A percentile compares a stretch with the other conserved stretches of the same genome.
Conservation (phyloP, 2,888 invertebrate genomes). For the Nycteola revayana region DNA sequence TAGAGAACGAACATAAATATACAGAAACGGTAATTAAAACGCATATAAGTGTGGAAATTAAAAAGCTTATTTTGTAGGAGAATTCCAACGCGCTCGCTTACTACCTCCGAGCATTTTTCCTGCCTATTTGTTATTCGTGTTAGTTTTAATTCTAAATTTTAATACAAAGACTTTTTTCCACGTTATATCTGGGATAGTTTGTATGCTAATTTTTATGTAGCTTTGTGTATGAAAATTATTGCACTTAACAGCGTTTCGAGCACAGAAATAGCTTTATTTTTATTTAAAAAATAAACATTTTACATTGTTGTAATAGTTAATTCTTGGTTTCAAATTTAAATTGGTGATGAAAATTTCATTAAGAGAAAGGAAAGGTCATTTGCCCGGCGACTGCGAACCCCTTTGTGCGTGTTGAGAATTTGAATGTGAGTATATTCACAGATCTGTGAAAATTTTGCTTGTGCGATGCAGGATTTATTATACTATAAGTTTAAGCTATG, state of each 20-base stretch:
- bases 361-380: no score
- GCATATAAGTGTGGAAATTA: slow-evolving; percentile 27
- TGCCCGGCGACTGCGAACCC: no score
- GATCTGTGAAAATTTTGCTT: no score
- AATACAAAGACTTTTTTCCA: slow-evolving; percentile 15
- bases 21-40: slow-evolving; percentile 35
- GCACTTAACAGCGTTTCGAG: slow-evolving; percentile 6
- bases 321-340: no score
- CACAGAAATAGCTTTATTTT: slow-evolving; percentile 6
- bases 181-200: slow-evolving; percentile 15
- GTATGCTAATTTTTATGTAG: slow-evolving; percentile 23
- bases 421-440: no score
- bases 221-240: slow-evolving; percentile 16
- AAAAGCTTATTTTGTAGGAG: slow-evolving; percentile 16
- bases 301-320: no score
- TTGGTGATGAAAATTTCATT: no score
- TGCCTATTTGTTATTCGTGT: slow-evolving; percentile 17
- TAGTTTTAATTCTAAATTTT: slow-evolving; percentile 26
- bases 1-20: slow-evolving; percentile 1
- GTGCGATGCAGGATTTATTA: no score
- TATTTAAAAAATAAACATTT: slow-evolving; percentile 1
- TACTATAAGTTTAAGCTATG: no score
- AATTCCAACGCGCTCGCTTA: slow-evolving; percentile 11
- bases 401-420: no score
- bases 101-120: slow-evolving; percentile 24